Conservation (phyloP, 2,113 vertebrate genomes). For the Ia io region DNA sequence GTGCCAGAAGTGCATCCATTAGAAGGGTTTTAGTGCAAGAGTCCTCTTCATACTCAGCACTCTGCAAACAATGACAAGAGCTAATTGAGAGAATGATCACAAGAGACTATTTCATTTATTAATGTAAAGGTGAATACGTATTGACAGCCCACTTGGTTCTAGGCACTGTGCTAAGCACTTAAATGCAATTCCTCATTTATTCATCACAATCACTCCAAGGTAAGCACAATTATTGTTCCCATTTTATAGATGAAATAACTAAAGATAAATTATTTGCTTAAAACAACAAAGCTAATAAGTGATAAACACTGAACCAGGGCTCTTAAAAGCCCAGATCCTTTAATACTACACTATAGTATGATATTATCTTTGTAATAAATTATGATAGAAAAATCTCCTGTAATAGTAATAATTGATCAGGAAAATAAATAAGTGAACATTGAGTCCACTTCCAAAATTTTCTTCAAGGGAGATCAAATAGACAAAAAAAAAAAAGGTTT, state of each 20-base stretch:
- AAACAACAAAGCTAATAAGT: background rate
- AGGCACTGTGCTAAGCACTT: background rate
- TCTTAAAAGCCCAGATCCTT: background rate
- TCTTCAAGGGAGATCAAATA: background rate
- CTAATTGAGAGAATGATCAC: background rate
- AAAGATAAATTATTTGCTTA: background rate
- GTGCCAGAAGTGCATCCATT: background rate
- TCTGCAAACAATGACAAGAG: background rate
- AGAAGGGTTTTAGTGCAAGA: background rate
- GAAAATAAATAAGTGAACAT: background rate
- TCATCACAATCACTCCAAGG: background rate
- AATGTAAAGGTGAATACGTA: background rate
- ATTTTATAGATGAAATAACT: background rate
- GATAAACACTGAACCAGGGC: background rate
- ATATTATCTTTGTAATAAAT: background rate
- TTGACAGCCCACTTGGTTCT: background rate
- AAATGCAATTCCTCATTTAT: background rate
- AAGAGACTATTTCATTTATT: background rate
- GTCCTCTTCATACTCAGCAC: background rate
- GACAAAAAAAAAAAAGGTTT: background rate
- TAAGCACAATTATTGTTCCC: background rate
- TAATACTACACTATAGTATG: background rate
- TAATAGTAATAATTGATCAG: background rate
- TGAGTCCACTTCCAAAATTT: background rate
- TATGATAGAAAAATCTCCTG: background rate